These are phyloP conservation scores for Callinectes sapidus DNA, from an alignment of 2,888 invertebrate genomes.

Conservation along the genomic window DNA sequence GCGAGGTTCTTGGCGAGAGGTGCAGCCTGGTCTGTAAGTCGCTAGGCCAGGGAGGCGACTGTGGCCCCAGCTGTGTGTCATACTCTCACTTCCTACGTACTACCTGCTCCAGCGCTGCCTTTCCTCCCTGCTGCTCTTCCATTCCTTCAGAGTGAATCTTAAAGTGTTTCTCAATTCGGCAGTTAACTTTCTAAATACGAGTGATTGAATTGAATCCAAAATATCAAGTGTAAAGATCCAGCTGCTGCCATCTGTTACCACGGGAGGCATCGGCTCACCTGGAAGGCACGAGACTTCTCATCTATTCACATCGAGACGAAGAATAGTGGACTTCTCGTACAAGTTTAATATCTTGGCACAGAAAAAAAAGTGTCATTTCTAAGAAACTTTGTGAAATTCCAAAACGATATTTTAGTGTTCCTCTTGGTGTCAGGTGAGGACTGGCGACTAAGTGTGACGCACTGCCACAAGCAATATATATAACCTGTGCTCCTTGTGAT, in stretches of 20 bases:
- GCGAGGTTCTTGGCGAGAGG: constrained; percentile 34
- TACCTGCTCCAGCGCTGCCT: constrained; percentile 22
- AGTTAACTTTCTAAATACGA: background rate
- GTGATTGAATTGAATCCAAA: background rate
- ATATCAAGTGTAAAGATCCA: background rate
- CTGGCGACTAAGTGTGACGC: background rate
- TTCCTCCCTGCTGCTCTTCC: background rate
- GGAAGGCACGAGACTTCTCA: background rate
- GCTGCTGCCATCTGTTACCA: constrained; percentile 36
- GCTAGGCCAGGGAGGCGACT: constrained; percentile 41
- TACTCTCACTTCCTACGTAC: constrained; percentile 38
- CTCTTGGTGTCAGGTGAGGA: background rate
- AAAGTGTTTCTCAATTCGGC: background rate
- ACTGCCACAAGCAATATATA: background rate
- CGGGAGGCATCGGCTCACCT: constrained; percentile 39
- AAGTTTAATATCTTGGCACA: background rate
- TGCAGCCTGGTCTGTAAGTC: constrained; percentile 48
- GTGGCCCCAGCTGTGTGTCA: constrained; percentile 49
- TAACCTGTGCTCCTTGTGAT: background rate
- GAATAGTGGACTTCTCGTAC: background rate
- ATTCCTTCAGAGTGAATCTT: background rate
- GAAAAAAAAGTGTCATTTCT: background rate
- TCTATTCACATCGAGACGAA: background rate
- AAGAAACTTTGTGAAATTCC: background rate
- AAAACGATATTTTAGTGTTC: background rate